Base-by-base conservation (phyloP, 2,888 invertebrate genomes). In the Heteropelma amictum region DNA sequence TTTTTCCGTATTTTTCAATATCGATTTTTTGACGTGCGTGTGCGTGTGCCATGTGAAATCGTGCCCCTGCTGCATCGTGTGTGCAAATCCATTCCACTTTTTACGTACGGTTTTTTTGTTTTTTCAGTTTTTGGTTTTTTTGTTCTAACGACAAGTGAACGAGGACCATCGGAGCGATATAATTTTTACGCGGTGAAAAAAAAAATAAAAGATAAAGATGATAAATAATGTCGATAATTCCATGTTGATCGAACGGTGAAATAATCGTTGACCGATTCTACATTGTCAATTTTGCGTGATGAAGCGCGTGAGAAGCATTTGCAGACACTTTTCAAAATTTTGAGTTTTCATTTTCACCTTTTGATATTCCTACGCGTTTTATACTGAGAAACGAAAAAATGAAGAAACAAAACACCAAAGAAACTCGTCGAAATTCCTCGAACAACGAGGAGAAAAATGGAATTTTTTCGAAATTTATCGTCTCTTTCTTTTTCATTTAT, bases 21-120 rank as follows among this genome's bases (percentile, higher is more conserved):
- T 12, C n/a, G 60, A 49, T 28, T 69, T 17, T 21, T 38, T 42
- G 19, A 30, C 38, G 56, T 45, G 65, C 51, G 47, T 60, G 54
- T 49, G 45, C 53, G 56, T 40, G 45, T 28, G 49, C 35, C 45
- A 45, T 69, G 51, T 33, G 8, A 14, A 58, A 45, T 51, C 47
- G 63, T 67, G 45, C 53, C 40, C 67, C 42, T 60, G 56, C 40
- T 54, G 49, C 30, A n/a, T 58, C 56, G 23, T 65, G 67, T 58
- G 63, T 72, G 60, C 61, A 56, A 14, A 61, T 63, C 56, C 72
- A 70, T 72, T 77, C 53, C 76, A 35, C 38, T 40, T 35, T 65
- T 47, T 67, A 33, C 17, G n/a, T 19, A 51, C 10, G 23, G 12
- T 53, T 49, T 28, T 10, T 19, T 33, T 53, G 14, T 53, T 53